Evolutionary conservation across 2,113 vertebrate species (phyloP).

Genomic region (Chaetura pelagica): DNA sequence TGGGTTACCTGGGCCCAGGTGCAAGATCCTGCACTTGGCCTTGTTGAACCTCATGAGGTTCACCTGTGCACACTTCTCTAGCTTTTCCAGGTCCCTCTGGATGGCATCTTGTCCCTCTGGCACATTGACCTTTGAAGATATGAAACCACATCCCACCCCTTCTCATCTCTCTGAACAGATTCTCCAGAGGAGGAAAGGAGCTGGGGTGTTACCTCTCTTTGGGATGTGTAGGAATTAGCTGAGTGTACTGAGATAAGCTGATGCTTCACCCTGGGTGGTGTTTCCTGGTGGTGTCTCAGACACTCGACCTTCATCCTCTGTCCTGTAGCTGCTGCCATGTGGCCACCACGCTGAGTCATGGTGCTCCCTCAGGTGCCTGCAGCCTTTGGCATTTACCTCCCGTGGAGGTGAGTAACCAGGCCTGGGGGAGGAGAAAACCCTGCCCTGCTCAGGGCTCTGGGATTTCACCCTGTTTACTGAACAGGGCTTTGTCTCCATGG

Average conservation of each 20-base stretch:
- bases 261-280: neutral
- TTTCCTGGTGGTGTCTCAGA: neutral
- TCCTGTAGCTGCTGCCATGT: neutral
- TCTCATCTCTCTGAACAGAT: neutral
- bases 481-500: neutral
- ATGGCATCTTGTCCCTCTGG: too few species aligned
- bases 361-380: fast-evolving
- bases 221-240: neutral
- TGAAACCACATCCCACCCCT: neutral
- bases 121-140: too few species aligned
- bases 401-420: neutral
- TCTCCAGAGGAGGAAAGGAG: neutral
- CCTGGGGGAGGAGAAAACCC: neutral
- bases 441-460: neutral
- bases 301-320: neutral
- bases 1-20: too few species aligned
- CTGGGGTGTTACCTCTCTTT: fast-evolving
- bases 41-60: too few species aligned
- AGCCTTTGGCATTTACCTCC: neutral
- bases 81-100: too few species aligned
- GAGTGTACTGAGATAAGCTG: neutral
- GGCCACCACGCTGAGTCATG: neutral
- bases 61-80: too few species aligned
- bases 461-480: neutral
- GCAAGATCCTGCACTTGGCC: too few species aligned